phyloP scores from a whole-genome alignment of 2,113 vertebrate genomes.

The Panthera leo region DNA sequence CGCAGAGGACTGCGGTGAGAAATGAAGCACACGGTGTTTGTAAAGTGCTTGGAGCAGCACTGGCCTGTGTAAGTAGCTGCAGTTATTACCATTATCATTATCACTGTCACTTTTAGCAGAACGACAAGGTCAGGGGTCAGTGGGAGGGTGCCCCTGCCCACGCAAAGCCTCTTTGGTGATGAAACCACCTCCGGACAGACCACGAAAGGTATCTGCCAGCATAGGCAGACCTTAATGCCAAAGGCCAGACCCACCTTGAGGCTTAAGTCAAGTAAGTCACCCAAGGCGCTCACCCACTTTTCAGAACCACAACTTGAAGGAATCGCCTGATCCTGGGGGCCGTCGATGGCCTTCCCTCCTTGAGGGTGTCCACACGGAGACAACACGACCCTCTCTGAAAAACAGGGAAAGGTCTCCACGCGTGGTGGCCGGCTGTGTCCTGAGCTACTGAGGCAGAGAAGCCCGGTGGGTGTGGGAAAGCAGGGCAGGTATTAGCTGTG shows the following conservation, averaged over 20 bases:
- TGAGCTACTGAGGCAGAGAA: background rate
- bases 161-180: background rate
- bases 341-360: background rate
- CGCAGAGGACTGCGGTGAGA: background rate
- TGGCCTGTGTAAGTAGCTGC: background rate
- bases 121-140: background rate
- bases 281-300: background rate
- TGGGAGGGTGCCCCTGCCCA: too few relatives aligned
- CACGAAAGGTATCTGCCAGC: background rate
- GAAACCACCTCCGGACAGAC: background rate
- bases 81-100: background rate
- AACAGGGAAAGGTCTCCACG: background rate
- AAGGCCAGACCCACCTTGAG: background rate
- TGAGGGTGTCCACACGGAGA: background rate
- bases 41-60: background rate
- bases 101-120: background rate
- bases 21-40: background rate
- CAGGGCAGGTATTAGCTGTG: background rate
- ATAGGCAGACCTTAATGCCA: too few relatives aligned
- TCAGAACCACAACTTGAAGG: background rate
- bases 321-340: background rate
- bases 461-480: fast-evolving
- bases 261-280: background rate
- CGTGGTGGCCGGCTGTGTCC: fast-evolving
- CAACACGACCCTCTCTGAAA: background rate